Conservation (phyloP, 1,140 invertebrate genomes). For the Varroa destructor region DNA sequence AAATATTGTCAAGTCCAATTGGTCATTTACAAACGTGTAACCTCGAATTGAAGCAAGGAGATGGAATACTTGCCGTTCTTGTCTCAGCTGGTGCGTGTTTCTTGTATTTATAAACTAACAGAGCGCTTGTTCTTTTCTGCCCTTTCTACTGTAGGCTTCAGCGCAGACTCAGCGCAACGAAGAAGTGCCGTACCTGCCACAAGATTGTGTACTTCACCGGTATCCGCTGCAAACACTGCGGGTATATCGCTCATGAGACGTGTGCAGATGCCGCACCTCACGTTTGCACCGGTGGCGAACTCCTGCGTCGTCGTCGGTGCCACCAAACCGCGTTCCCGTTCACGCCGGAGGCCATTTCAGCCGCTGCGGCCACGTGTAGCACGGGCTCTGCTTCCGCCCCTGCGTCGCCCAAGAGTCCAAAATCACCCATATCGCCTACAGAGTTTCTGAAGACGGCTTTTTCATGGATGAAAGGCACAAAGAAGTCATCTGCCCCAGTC, state of each 20-base stretch:
- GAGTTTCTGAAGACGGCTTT: slow-evolving; percentile 25
- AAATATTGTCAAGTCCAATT: background rate
- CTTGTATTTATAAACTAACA: background rate
- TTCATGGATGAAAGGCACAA: slow-evolving; percentile 18
- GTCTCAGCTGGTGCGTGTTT: background rate
- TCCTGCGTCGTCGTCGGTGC: background rate
- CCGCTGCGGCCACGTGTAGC: background rate
- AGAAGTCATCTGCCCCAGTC: background rate
- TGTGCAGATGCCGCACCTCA: slow-evolving; percentile 14
- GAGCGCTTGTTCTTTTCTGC: background rate
- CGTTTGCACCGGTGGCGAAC: background rate
- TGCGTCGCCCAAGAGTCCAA: slow-evolving; percentile 7
- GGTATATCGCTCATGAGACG: slow-evolving; percentile 28
- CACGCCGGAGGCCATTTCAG: slow-evolving; percentile 17
- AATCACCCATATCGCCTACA: slow-evolving; percentile 6
- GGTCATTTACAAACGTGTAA: no score
- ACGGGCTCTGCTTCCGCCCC: slow-evolving; percentile 4
- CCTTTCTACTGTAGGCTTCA: slow-evolving; percentile 3
- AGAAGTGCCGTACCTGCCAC: slow-evolving; percentile 31
- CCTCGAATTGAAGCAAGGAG: no score
- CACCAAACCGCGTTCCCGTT: slow-evolving; percentile 27
- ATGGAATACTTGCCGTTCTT: no score
- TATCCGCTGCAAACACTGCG: slow-evolving; percentile 32
- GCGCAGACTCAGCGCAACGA: slow-evolving; percentile 16
- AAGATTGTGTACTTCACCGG: slow-evolving; percentile 34